Percentiles rank a stretch among this genome's conserved stretches.
Conservation (phyloP, 1,140 invertebrate species). For the Bombus superbus region DNA sequence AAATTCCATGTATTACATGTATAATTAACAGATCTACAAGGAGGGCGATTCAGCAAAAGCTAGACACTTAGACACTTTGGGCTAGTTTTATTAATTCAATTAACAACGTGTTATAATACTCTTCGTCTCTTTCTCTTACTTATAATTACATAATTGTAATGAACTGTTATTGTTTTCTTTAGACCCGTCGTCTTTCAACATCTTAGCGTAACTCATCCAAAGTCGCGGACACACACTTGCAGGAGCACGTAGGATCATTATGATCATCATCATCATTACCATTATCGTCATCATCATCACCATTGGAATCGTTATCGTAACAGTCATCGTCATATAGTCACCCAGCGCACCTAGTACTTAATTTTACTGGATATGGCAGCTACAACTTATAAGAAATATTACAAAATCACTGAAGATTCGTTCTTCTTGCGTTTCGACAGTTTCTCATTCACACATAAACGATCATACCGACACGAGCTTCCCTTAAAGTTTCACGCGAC, state of each 20-base stretch:
- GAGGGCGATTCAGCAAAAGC: slow-evolving; percentile 16
- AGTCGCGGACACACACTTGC: slow-evolving; percentile 74
- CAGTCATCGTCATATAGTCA: slow-evolving; percentile 70
- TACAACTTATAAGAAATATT: slow-evolving; percentile 82
- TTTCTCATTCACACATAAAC: slow-evolving; percentile 56
- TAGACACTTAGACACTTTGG: slow-evolving; percentile 76
- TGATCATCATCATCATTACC: slow-evolving; percentile 52
- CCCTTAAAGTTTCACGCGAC: slow-evolving; percentile 40
- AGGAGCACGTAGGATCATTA: slow-evolving; percentile 70
- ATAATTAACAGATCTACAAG: not conserved
- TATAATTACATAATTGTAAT: slow-evolving; percentile 83
- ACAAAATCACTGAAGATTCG: slow-evolving; percentile 80
- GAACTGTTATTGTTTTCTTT: slow-evolving; percentile 82
- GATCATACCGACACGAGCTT: slow-evolving; percentile 60
- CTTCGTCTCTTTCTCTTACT: slow-evolving; percentile 82
- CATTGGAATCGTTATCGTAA: slow-evolving; percentile 67
- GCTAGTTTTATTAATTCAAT: slow-evolving; percentile 84
- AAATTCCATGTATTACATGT: not conserved
- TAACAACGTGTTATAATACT: slow-evolving; percentile 83
- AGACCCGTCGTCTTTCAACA: slow-evolving; percentile 80
- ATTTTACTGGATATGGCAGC: slow-evolving; percentile 79
- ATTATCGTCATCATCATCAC: slow-evolving; percentile 45
- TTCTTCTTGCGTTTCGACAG: slow-evolving; percentile 57
- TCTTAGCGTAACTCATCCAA: slow-evolving; percentile 76
- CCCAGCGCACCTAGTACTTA: slow-evolving; percentile 70